Conservation (phyloP, 2,113 vertebrate genomes). For the Pyxicephalus adspersus region DNA sequence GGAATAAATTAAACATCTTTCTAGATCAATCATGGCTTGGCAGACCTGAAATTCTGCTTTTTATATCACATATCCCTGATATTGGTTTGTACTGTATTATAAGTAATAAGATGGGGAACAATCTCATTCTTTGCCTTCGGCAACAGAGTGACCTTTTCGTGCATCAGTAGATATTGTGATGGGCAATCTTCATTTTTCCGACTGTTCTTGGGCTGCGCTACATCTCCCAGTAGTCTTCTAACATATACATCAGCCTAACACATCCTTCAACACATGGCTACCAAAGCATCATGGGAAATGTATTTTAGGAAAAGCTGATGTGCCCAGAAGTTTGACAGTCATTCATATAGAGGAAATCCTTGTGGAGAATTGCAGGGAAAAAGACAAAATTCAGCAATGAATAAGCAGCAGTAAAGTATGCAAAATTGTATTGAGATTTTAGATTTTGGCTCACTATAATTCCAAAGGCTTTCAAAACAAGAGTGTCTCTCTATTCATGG, state of each 20-base stretch:
- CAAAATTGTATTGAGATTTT: no score
- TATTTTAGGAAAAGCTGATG: background rate
- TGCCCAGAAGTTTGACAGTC: no score
- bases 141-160: background rate
- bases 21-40: background rate
- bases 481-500: no score
- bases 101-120: background rate
- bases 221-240: background rate
- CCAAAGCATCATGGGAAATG: conserved; percentile 2
- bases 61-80: background rate
- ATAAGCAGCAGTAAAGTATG: no score
- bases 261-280: background rate
- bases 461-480: no score
- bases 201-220: background rate
- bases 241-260: background rate
- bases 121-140: background rate
- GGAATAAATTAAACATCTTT: background rate
- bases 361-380: no score
- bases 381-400: no score
- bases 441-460: no score
- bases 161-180: conserved; percentile 1
- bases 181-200: background rate
- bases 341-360: no score
- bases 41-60: no score
- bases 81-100: background rate